phyloP scores from a whole-genome alignment of 2,113 vertebrate species.

The Glaucomys volans region DNA sequence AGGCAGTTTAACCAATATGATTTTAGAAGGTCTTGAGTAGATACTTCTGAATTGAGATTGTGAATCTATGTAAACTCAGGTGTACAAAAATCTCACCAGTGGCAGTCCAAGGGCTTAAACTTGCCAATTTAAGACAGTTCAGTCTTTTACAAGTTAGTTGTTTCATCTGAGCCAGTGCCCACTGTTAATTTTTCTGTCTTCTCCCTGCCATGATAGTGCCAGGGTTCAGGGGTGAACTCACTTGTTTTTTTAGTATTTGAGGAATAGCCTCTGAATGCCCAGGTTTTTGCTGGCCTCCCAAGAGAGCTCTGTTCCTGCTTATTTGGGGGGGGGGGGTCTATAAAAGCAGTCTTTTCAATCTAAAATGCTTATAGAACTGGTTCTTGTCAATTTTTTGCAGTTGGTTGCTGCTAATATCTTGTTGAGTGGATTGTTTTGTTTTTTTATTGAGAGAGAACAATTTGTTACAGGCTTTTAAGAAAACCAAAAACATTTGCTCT shows the following conservation, averaged over 20 bases:
- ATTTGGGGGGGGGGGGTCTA: not conserved
- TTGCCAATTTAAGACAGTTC: not conserved
- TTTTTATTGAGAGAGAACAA: slow-evolving; percentile 64
- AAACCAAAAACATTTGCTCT: slow-evolving; percentile 68
- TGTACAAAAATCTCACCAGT: not conserved
- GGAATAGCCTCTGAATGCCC: not conserved
- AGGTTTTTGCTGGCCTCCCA: not conserved
- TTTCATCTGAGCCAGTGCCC: not conserved
- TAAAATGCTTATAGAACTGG: not conserved
- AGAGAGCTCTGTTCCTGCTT: not conserved
- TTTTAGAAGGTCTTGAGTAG: not conserved
- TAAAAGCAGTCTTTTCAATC: not conserved
- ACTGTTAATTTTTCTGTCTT: not conserved
- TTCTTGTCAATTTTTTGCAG: not conserved
- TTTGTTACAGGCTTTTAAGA: slow-evolving; percentile 67
- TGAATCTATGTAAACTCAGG: not conserved
- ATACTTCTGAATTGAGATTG: not conserved
- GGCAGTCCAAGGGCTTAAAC: not conserved
- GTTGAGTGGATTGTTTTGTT: slow-evolving; percentile 41
- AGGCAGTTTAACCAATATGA: not conserved
- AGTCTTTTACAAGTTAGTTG: not conserved
- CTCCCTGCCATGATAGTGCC: not conserved
- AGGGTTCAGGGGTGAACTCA: not conserved
- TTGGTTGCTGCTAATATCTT: slow-evolving; percentile 34
- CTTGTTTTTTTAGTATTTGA: not conserved